Percentiles rank a stretch among this genome's conserved stretches.
Conservation (phyloP, 2,888 invertebrate species). For the Drosophila subsilvestris region DNA sequence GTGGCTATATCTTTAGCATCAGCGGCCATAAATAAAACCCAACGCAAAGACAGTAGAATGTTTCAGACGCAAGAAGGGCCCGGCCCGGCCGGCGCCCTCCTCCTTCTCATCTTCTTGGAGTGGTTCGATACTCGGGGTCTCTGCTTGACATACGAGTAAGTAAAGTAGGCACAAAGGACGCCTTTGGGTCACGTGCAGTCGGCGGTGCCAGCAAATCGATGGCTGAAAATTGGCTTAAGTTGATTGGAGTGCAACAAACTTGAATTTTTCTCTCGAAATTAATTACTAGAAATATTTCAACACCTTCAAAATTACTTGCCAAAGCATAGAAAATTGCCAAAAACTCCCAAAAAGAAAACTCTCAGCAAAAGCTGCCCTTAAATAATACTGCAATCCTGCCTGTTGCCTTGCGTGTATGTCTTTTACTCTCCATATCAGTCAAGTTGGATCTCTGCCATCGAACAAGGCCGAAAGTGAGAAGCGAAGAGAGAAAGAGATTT, state of each 20-base stretch:
- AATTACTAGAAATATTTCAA: too few species aligned
- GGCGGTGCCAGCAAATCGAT: conserved; percentile 43
- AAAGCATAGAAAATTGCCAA: too few species aligned
- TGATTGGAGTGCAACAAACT: neutral
- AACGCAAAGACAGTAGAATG: conserved; percentile 75
- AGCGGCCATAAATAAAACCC: conserved; percentile 80
- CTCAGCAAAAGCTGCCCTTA: conserved; percentile 59
- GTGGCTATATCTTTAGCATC: conserved; percentile 82
- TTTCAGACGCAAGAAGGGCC: conserved; percentile 56
- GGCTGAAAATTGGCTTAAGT: neutral
- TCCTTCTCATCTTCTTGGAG: conserved; percentile 22
- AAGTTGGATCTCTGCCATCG: conserved; percentile 67
- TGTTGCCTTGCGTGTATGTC: conserved; percentile 72
- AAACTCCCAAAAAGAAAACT: conserved; percentile 70
- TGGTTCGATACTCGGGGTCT: conserved; percentile 15
- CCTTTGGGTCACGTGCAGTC: conserved; percentile 41
- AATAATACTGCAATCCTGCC: neutral
- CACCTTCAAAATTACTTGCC: neutral
- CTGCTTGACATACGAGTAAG: conserved; percentile 70
- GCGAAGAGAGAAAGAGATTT: conserved; percentile 67
- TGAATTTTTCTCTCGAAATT: too few species aligned
- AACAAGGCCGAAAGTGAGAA: conserved; percentile 73
- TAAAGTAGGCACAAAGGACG: conserved; percentile 54
- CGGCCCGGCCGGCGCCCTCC: neutral
- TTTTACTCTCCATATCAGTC: conserved; percentile 72